Base-by-base conservation (phyloP, 2,888 invertebrate genomes). In the Ligdia adustata region DNA sequence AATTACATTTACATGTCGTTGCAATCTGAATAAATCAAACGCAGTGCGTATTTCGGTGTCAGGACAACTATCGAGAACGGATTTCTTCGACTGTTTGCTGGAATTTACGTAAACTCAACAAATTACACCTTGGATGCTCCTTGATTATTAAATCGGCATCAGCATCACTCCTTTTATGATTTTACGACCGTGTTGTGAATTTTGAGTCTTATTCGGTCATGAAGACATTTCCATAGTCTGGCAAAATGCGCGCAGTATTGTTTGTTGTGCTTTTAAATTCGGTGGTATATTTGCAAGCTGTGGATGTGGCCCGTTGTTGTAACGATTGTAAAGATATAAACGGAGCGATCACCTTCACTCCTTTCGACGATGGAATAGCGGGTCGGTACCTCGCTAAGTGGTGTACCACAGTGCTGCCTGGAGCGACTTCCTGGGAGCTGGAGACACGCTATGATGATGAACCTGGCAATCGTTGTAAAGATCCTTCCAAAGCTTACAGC, bases 311-410 rank as follows among this genome's bases (percentile, higher is more conserved):
- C 1, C n/a, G n/a, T n/a, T 43, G 40, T 38, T 81, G 82, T 51
- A 69, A 60, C 28, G 60, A 69, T n/a, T 41, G 31, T 5, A 52
- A 28, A 2, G 39, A 53, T 4, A 32, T 24, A 7, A 39, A n/a
- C n/a, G n/a, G n/a, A n/a, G n/a, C 52, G 3, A 52, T 67, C 42
- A 61, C 62, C 4, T 65, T 81, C 15, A 55, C 45, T 18, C 69
- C 69, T 0, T 41, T 12, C 0, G 9, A 26, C 1, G 73, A 72
- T 28, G 61, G 62, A 0, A 63, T 75, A 0, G 28, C 14, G 2
- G 82, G 78, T n/a, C 68, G 83, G 3, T 84, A 82, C 52, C 61
- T 49, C 2, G 61, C 74, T 2, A 63, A 75, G 33, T 70, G 74
- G 55, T 85, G 85, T 48, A 68, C 68, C 0, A 9, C 41, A 2